Conservation (phyloP, 2,888 invertebrate species). For the Cacoxenus indagator region DNA sequence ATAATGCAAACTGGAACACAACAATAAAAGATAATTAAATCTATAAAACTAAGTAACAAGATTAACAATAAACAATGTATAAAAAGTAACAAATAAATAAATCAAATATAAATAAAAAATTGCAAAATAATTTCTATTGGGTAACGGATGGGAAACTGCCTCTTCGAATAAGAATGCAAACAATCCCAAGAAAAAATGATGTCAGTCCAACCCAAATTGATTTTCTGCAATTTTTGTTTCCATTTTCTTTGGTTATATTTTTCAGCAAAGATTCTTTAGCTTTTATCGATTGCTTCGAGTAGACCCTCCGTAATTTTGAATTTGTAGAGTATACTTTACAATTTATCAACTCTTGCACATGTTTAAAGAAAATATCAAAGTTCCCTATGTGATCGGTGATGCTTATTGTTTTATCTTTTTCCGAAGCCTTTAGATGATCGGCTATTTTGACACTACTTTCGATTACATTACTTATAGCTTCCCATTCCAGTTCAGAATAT, state of each 20-base stretch:
- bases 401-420: slow-evolving; percentile 22
- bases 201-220: slow-evolving; percentile 82
- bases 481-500: slow-evolving; percentile 12
- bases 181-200: slow-evolving; percentile 89
- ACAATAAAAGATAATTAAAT: neutral
- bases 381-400: slow-evolving; percentile 14
- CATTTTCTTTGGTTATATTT: slow-evolving; percentile 2
- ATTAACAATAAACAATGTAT: neutral
- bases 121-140: neutral
- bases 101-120: neutral
- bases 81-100: neutral
- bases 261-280: neutral
- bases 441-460: slow-evolving; percentile 21
- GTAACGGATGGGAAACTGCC: slow-evolving; percentile 47
- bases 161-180: slow-evolving; percentile 81
- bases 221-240: slow-evolving; percentile 11
- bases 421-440: slow-evolving; percentile 28
- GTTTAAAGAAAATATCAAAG: neutral
- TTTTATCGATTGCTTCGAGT: neutral
- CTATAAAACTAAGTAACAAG: neutral
- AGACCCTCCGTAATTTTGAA: neutral
- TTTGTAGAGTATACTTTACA: neutral
- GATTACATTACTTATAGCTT: slow-evolving; percentile 24
- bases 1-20: neutral
- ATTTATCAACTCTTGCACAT: neutral